Conservation (phyloP, 2,797 vertebrate species). For the Notoglanidium macrostoma region DNA sequence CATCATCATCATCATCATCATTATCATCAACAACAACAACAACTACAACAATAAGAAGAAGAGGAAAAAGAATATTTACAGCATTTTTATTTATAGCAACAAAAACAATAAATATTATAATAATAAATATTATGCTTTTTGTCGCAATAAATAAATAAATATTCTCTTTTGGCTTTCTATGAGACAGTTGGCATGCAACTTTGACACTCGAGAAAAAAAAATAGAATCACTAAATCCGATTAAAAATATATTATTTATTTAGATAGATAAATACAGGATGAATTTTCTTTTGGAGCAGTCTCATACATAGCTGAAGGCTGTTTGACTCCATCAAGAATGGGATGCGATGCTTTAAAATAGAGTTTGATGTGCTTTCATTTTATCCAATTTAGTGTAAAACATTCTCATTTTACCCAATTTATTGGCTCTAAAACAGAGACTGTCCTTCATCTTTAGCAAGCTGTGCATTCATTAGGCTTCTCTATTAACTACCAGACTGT, state of each 20-base stretch:
- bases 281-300: conserved; percentile 1
- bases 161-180: neutral
- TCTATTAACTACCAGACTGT: neutral
- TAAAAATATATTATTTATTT: neutral
- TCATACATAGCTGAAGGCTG: neutral
- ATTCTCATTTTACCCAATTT: conserved; percentile 46
- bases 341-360: conserved; percentile 16
- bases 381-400: conserved; percentile 20
- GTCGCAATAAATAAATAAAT: neutral
- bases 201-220: neutral
- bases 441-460: conserved; percentile 1
- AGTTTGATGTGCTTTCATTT: conserved; percentile 19
- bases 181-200: neutral
- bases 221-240: neutral
- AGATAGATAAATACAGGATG: neutral
- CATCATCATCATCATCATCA: neutral
- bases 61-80: neutral
- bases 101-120: neutral
- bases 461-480: neutral
- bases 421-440: conserved; percentile 1
- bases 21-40: too few relatives aligned
- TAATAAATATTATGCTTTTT: neutral
- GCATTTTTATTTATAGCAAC: neutral
- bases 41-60: neutral
- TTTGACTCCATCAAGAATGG: neutral